phyloP scores from a whole-genome alignment of 2,113 vertebrate genomes.

The Heteronetta atricapilla region DNA sequence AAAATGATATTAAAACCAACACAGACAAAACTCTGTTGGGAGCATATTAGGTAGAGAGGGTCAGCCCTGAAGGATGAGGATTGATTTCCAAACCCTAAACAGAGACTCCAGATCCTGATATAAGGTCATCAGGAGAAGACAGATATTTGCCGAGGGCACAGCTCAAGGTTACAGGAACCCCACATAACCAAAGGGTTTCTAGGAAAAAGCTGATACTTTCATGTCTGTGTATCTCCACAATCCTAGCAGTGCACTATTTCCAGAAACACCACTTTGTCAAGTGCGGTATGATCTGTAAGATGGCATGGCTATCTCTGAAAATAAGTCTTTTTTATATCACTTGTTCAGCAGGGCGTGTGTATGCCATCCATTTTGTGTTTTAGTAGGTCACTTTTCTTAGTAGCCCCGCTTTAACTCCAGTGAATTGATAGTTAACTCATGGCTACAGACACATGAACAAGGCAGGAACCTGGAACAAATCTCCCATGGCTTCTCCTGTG shows the following conservation, averaged over 20 bases:
- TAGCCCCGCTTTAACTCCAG: background rate
- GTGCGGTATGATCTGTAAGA: background rate
- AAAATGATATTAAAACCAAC: background rate
- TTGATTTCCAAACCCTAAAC: background rate
- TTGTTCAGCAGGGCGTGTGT: background rate
- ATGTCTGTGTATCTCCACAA: background rate
- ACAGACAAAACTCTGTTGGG: background rate
- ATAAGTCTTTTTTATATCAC: background rate
- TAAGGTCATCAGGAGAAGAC: background rate
- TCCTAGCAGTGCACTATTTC: background rate
- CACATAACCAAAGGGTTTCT: background rate
- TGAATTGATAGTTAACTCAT: slow-evolving; percentile 5
- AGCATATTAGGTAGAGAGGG: background rate
- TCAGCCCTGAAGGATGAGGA: background rate
- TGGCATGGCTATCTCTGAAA: background rate
- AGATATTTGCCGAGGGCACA: background rate
- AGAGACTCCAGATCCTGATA: background rate
- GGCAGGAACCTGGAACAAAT: background rate
- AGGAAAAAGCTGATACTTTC: background rate
- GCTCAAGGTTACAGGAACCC: background rate
- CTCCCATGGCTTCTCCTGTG: background rate
- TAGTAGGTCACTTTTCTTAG: background rate
- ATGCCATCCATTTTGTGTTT: background rate
- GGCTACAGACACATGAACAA: background rate
- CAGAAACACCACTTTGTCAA: background rate